Base-by-base conservation (phyloP, 2,113 vertebrate species). In the Anhinga rufa region DNA sequence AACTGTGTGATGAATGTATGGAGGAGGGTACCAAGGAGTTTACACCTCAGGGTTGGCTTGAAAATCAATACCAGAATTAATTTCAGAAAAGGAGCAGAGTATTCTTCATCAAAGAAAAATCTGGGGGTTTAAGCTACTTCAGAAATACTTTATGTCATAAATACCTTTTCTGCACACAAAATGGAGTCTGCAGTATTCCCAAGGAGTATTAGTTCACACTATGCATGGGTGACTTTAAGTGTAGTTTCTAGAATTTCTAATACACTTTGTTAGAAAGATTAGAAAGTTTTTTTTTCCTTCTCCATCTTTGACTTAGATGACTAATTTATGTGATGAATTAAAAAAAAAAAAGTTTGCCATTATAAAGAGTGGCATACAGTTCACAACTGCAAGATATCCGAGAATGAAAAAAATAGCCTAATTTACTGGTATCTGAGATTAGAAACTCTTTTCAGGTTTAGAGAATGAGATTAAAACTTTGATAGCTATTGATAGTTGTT, bases 201-300 rank as follows among this genome's bases (percentile, higher is more conserved):
- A 77, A 17, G 4, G 13, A 55, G 13, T 61, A 31, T 48, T 72
- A 17, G 11, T 42, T 72, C 32, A 65, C 10, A 31, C 3, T 40
- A 25, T 3, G 0, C 8, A 55, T 0, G 0, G 6, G 1, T 58
- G 28, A 60, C 7, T 71, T 62, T 4, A 61, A 62, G 6, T 34
- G 18, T 24, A 76, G 12, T 55, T 83, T 83, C 14, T 49, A 64
- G 20, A 76, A 51, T 61, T 79, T 58, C 16, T 79, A 36, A 44
- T 24, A 32, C 1, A 14, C 1, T 22, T 69, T 24, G 1, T 55
- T 20, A 62, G 34, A 91, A 79, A 75, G 4, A 61, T 12, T 51
- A 34, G 4, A 31, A 51, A 10, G 14, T 1, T 9, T 16, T 54
- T 16, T 54, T 55, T 60, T 48, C 3, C 8, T 60, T 4, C 4